Conservation (phyloP, 2,888 invertebrate genomes). For the Blastobasis lacticolella region DNA sequence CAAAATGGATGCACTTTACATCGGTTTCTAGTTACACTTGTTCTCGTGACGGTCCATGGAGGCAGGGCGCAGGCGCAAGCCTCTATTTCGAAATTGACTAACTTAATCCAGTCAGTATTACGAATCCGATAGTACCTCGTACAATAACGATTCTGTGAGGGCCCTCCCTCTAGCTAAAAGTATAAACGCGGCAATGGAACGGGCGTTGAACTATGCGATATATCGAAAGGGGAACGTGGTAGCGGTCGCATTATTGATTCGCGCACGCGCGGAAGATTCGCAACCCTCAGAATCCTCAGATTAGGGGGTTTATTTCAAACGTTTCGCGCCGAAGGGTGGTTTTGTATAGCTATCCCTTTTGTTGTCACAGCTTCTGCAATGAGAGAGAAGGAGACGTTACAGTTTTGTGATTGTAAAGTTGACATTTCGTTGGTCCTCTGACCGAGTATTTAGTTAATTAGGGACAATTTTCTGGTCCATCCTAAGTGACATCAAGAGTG, state of each 20-base stretch:
- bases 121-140: constrained; percentile 2
- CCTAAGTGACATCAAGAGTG: no score
- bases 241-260: constrained; percentile 51
- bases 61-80: constrained; percentile 59
- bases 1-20: constrained; percentile 57
- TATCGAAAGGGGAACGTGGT: constrained; percentile 17
- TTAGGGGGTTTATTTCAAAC: constrained; percentile 27
- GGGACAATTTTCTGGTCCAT: no score
- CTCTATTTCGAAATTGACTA: constrained; percentile 28
- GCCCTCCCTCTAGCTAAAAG: accelerated
- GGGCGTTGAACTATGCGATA: neutral
- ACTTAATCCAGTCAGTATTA: constrained; percentile 14
- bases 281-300: constrained; percentile 24
- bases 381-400: neutral
- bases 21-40: constrained; percentile 54
- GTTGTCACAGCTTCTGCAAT: neutral
- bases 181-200: constrained; percentile 27
- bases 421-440: neutral
- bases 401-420: neutral
- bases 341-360: constrained; percentile 22
- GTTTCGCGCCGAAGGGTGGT: constrained; percentile 15
- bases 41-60: constrained; percentile 51
- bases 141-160: constrained; percentile 26
- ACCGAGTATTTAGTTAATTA: no score
- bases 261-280: constrained; percentile 57